phyloP scores from a whole-genome alignment of 92 coral and sea anemone genomes.

The Palythoa grandis region DNA sequence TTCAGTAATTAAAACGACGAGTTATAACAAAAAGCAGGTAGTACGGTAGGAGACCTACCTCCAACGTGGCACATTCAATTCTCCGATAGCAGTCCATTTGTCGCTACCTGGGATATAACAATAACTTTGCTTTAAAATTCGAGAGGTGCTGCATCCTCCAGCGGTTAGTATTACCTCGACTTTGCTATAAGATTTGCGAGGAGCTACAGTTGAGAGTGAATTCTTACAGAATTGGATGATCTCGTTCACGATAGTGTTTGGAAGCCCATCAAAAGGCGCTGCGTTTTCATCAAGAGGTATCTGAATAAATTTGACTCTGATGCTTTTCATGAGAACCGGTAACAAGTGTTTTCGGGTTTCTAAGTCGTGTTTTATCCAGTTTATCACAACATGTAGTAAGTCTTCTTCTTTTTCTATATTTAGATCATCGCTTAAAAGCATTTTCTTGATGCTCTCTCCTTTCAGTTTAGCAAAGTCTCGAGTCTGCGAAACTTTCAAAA shows the following conservation, averaged over 20 bases:
- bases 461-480: conserved; percentile 61
- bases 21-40: background rate
- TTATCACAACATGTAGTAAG: conserved; percentile 61
- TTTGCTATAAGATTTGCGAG: conserved; percentile 79
- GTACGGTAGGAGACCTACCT: conserved; percentile 63
- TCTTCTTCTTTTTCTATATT: conserved; percentile 72
- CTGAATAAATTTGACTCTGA: conserved; percentile 69
- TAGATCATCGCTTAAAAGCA: conserved; percentile 83
- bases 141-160: conserved; percentile 83
- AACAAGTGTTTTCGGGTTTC: conserved; percentile 43
- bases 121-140: conserved; percentile 57
- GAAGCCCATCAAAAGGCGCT: background rate
- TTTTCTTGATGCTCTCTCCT: conserved; percentile 48
- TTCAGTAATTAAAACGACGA: background rate
- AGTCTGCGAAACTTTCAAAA: conserved; percentile 65
- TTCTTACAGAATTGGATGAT: background rate
- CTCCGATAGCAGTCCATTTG: conserved; percentile 73
- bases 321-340: conserved; percentile 49
- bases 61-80: conserved; percentile 85
- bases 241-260: background rate
- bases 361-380: conserved; percentile 72
- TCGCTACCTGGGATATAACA: conserved; percentile 74
- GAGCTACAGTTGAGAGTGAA: background rate
- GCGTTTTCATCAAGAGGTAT: conserved; percentile 43
- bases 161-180: conserved; percentile 71